A percentile compares a stretch with the other conserved stretches of the same genome.
phyloP scores from a whole-genome alignment of 2,797 vertebrate genomes.

The Podarcis siculus region DNA sequence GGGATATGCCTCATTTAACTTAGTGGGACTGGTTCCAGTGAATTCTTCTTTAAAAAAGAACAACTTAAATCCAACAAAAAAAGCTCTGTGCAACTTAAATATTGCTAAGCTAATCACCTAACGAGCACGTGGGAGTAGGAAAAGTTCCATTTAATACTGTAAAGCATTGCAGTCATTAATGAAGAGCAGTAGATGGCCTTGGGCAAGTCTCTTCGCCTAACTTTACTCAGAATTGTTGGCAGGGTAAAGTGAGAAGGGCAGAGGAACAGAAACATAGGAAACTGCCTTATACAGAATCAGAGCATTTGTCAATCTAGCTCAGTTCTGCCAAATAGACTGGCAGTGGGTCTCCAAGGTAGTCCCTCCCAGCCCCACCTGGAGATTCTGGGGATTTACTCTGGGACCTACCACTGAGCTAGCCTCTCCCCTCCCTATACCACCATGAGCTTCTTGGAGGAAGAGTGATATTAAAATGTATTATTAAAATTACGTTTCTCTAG shows the following conservation, averaged over 20 bases:
- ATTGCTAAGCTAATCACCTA: not conserved
- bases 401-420: too few species aligned
- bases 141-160: not conserved
- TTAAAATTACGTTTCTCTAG: rapidly evolving
- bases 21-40: not conserved
- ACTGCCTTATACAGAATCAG: too few species aligned
- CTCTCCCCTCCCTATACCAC: not conserved
- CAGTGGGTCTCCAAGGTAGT: too few species aligned
- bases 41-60: not conserved
- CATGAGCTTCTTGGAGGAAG: not conserved
- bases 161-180: too few species aligned
- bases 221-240: not conserved
- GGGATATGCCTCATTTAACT: not conserved
- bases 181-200: too few species aligned
- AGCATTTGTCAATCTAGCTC: too few species aligned
- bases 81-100: not conserved
- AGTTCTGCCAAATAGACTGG: too few species aligned
- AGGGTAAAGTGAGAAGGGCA: not conserved
- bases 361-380: too few species aligned
- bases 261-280: not conserved
- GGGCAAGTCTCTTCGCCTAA: too few species aligned
- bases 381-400: too few species aligned
- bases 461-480: not conserved
- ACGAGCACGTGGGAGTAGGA: too few species aligned
- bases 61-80: not conserved